These are phyloP conservation scores for Agrotis exclamationis DNA, from an alignment of 2,888 invertebrate species.

Conservation along the genomic window DNA sequence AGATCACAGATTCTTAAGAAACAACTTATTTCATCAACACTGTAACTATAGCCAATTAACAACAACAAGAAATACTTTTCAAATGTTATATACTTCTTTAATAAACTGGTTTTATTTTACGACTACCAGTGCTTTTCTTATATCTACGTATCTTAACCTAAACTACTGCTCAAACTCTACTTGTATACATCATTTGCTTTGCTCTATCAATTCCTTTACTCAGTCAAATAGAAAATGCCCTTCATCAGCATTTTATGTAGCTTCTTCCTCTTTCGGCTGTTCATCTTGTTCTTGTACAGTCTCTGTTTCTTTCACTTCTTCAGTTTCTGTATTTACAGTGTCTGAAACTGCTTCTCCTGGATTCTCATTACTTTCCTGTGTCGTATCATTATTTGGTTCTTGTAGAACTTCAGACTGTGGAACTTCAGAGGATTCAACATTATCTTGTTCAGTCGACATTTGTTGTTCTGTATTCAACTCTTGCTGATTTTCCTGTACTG, in stretches of 20 bases:
- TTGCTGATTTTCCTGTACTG: slow-evolving; percentile 45
- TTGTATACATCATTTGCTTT: slow-evolving; percentile 56
- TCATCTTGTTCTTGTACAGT: slow-evolving; percentile 19
- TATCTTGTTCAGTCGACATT: slow-evolving; percentile 19
- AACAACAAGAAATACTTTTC: neutral
- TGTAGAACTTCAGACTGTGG: slow-evolving; percentile 13
- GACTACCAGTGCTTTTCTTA: slow-evolving; percentile 54
- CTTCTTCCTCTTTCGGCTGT: slow-evolving; percentile 29
- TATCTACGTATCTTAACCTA: slow-evolving; percentile 47
- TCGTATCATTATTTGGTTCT: neutral
- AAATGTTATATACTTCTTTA: neutral
- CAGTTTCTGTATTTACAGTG: slow-evolving; percentile 19
- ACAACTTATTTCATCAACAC: neutral
- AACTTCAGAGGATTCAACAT: slow-evolving; percentile 17
- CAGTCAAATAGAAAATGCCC: slow-evolving; percentile 55
- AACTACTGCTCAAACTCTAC: slow-evolving; percentile 47
- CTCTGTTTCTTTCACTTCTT: slow-evolving; percentile 23
- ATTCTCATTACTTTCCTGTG: slow-evolving; percentile 9
- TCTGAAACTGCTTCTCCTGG: slow-evolving; percentile 26
- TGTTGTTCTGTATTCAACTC: slow-evolving; percentile 25
- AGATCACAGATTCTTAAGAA: neutral
- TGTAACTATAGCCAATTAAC: neutral
- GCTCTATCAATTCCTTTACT: slow-evolving; percentile 61
- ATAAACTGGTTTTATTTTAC: neutral
- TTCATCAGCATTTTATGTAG: slow-evolving; percentile 34